Evolutionary conservation across 2,888 invertebrate genomes (phyloP).

Genomic region (Octodonta nipae): DNA sequence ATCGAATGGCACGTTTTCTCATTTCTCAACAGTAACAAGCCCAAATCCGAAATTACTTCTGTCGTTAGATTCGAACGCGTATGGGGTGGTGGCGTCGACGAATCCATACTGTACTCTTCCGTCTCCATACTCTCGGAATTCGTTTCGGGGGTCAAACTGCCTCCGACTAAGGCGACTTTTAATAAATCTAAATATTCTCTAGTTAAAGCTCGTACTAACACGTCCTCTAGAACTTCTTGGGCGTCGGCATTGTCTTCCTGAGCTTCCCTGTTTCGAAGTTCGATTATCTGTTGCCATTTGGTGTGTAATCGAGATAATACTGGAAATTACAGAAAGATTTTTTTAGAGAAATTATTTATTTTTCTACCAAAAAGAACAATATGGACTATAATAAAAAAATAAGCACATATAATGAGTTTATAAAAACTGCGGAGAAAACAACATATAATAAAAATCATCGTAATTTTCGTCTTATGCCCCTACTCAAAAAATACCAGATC

Average conservation of each 20-base stretch:
- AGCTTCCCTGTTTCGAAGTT: conserved; percentile 61
- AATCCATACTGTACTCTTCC: conserved; percentile 58
- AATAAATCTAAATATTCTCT: conserved; percentile 79
- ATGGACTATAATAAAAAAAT: too few relatives aligned
- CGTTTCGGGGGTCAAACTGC: conserved; percentile 41
- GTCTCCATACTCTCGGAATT: conserved; percentile 48
- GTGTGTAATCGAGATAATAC: conserved; percentile 56
- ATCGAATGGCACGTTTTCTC: conserved; percentile 51
- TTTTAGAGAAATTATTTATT: neutral
- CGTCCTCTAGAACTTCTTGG: conserved; percentile 74
- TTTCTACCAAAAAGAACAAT: neutral
- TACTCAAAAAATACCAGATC: too few relatives aligned
- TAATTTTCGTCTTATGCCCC: too few relatives aligned
- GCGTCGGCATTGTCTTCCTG: conserved; percentile 66
- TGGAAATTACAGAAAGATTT: conserved; percentile 27
- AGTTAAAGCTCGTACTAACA: conserved; percentile 71
- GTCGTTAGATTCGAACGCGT: conserved; percentile 39
- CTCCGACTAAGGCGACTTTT: conserved; percentile 60
- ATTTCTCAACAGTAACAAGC: conserved; percentile 52
- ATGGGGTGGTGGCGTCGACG: conserved; percentile 41
- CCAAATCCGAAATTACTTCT: conserved; percentile 72
- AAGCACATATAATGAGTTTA: too few relatives aligned
- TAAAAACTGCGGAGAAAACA: too few relatives aligned
- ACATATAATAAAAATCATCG: too few relatives aligned
- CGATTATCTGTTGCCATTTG: conserved; percentile 69